phyloP scores from a whole-genome alignment of 2,888 invertebrate genomes.

The Torymus aiolomorphi region DNA sequence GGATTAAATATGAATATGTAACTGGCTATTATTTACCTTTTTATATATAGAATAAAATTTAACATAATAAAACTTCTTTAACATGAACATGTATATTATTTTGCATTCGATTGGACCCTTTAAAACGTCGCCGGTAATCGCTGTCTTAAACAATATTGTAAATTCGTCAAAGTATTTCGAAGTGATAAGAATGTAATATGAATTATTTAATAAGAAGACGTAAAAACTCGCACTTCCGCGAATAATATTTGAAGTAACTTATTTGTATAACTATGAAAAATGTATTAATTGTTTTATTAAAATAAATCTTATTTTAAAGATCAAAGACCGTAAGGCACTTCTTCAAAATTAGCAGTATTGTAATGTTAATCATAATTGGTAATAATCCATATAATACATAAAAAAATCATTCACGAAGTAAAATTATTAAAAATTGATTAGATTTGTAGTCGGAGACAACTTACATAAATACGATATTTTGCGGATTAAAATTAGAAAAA shows the following conservation, averaged over 20 bases:
- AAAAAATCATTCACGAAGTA: no score
- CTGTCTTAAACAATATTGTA: not conserved
- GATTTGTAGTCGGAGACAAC: no score
- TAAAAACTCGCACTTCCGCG: slow-evolving; percentile 15
- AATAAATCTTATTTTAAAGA: slow-evolving; percentile 19
- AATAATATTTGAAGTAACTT: slow-evolving; percentile 1
- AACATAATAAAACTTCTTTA: slow-evolving; percentile 25
- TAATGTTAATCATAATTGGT: no score
- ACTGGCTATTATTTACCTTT: slow-evolving; percentile 14
- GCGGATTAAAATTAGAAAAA: not conserved
- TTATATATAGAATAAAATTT: slow-evolving; percentile 43
- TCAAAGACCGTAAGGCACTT: slow-evolving; percentile 15
- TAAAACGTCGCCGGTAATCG: slow-evolving; percentile 1
- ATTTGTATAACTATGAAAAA: not conserved
- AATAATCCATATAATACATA: no score
- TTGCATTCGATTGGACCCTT: slow-evolving; percentile 22
- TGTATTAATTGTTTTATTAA: not conserved
- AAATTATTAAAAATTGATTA: no score
- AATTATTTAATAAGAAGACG: slow-evolving; percentile 27
- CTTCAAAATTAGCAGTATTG: no score
- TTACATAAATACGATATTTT: not conserved
- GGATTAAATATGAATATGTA: slow-evolving; percentile 30
- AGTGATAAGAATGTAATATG: slow-evolving; percentile 21
- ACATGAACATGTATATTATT: slow-evolving; percentile 22
- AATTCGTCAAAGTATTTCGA: slow-evolving; percentile 7